phyloP scores from a whole-genome alignment of 2,888 invertebrate species.

The Nasonia oneida region DNA sequence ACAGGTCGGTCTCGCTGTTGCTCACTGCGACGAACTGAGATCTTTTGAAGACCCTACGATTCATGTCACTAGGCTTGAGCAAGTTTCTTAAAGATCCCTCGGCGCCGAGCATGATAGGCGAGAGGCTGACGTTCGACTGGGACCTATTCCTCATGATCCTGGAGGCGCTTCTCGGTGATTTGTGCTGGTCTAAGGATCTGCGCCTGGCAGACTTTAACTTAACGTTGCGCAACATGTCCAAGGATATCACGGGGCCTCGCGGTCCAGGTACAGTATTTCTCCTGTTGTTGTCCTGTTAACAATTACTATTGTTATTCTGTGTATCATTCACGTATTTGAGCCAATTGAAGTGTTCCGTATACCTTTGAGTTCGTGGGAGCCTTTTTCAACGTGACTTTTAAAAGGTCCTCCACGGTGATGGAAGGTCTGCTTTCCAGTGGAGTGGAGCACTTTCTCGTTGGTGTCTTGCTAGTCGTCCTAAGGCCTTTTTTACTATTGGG shows the following conservation, averaged over 20 bases:
- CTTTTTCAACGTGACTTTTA: slow-evolving; percentile 76
- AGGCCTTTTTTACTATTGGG: slow-evolving; percentile 61
- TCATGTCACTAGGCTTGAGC: slow-evolving; percentile 69
- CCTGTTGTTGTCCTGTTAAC: slow-evolving; percentile 70
- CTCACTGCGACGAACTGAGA: slow-evolving; percentile 28
- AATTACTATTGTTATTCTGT: slow-evolving; percentile 16
- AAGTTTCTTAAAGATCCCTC: slow-evolving; percentile 69
- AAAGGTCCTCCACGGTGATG: slow-evolving; percentile 77
- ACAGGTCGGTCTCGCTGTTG: slow-evolving; percentile 36
- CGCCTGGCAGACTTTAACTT: slow-evolving; percentile 74
- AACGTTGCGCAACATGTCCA: slow-evolving; percentile 76
- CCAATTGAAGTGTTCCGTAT: slow-evolving; percentile 29
- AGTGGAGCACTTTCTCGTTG: slow-evolving; percentile 69
- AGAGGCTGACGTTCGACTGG: slow-evolving; percentile 66
- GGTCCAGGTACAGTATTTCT: slow-evolving; percentile 66
- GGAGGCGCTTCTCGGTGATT: slow-evolving; percentile 70
- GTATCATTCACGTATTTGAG: background rate
- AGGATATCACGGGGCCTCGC: slow-evolving; percentile 72
- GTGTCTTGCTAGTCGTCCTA: slow-evolving; percentile 60
- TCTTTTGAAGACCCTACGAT: slow-evolving; percentile 65
- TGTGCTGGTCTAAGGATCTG: slow-evolving; percentile 66
- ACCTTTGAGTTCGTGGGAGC: slow-evolving; percentile 72
- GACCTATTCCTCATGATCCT: slow-evolving; percentile 66
- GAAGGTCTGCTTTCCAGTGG: slow-evolving; percentile 70
- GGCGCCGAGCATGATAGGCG: slow-evolving; percentile 68